These are phyloP conservation scores for Spodoptera exigua DNA, from an alignment of 2,888 invertebrate species.

Conservation along the genomic window DNA sequence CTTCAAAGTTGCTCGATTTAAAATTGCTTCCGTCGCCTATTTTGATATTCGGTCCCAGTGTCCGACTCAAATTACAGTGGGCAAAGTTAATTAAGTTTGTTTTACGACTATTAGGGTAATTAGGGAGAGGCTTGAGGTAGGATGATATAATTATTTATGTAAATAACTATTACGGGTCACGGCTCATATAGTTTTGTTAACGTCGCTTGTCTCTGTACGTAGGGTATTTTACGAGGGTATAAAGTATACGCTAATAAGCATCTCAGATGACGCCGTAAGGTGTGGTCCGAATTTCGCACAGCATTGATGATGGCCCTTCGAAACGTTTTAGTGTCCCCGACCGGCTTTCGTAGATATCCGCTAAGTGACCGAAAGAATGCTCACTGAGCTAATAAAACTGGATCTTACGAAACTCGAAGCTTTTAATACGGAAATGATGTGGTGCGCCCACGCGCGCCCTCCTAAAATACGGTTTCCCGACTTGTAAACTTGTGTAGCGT, in stretches of 20 bases:
- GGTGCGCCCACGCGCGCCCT: conserved; percentile 70
- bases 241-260: conserved; percentile 60
- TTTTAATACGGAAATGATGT: conserved; percentile 75
- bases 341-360: conserved; percentile 75
- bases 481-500: conserved; percentile 64
- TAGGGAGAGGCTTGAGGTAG: conserved; percentile 50
- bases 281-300: conserved; percentile 81
- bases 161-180: conserved; percentile 58
- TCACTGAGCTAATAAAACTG: conserved; percentile 70
- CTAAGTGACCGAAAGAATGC: conserved; percentile 80
- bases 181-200: conserved; percentile 57
- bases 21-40: conserved; percentile 42
- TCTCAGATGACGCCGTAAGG: conserved; percentile 57
- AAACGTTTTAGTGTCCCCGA: conserved; percentile 70
- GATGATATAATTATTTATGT: conserved; percentile 61
- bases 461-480: conserved; percentile 63
- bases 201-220: conserved; percentile 38
- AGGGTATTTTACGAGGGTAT: conserved; percentile 51
- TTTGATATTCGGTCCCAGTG: conserved; percentile 55
- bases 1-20: conserved; percentile 36
- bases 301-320: conserved; percentile 69
- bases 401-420: conserved; percentile 71
- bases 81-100: conserved; percentile 58
- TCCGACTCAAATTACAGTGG: conserved; percentile 51
- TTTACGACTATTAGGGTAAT: conserved; percentile 61